Evolutionary conservation across 2,113 vertebrate genomes (phyloP).

Genomic region (Danio rerio): DNA sequence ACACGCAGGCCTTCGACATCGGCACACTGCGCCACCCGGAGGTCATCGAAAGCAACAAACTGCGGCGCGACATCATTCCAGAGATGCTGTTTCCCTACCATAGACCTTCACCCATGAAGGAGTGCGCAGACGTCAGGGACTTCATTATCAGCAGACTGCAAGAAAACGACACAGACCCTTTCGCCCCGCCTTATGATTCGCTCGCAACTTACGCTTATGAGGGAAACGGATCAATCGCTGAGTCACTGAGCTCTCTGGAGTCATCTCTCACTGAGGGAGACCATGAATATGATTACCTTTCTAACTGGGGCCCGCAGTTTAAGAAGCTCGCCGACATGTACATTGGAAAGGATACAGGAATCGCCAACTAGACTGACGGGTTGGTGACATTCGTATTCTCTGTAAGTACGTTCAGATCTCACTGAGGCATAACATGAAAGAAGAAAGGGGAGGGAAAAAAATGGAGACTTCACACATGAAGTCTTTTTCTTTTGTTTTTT

Average conservation of each 20-base stretch:
- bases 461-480: conserved; percentile 10
- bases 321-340: conserved; percentile 90
- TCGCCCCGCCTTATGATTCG: conserved; percentile 85
- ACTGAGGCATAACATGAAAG: conserved; percentile 2
- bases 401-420: conserved; percentile 2
- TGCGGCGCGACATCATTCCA: conserved; percentile 84
- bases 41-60: conserved; percentile 81
- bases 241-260: conserved; percentile 86
- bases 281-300: conserved; percentile 88
- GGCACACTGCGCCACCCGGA: conserved; percentile 86
- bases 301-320: conserved; percentile 87
- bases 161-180: conserved; percentile 84
- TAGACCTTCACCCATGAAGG: conserved; percentile 80
- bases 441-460: not conserved
- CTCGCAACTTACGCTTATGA: conserved; percentile 89
- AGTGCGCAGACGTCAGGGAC: conserved; percentile 84
- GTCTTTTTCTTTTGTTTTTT: conserved; percentile 40
- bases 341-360: conserved; percentile 75
- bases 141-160: conserved; percentile 86
- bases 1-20: conserved; percentile 90
- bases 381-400: not conserved
- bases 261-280: conserved; percentile 82
- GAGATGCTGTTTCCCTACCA: conserved; percentile 81
- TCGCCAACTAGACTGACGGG: conserved; percentile 11
- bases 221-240: conserved; percentile 83